phyloP scores from a whole-genome alignment of 2,797 vertebrate genomes.

The Tokudaia tokunoshimensis region DNA sequence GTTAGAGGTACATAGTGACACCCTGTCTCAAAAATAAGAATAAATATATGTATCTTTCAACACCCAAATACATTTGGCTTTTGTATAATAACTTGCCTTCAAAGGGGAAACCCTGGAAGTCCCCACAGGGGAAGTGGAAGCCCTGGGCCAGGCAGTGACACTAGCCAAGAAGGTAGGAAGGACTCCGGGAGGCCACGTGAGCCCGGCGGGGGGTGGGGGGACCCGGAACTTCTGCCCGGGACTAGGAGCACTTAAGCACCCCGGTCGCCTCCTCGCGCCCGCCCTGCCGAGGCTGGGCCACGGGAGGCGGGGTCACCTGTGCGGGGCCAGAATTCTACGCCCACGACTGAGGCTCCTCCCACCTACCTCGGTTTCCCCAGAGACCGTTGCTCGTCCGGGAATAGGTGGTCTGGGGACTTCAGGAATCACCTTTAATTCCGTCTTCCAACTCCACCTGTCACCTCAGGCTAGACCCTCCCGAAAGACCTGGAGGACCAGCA shows the following conservation, averaged over 20 bases:
- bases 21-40: neutral
- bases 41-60: conserved; percentile 56
- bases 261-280: too few relatives aligned
- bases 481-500: too few relatives aligned
- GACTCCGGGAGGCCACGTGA: neutral
- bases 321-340: neutral
- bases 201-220: conserved; percentile 6
- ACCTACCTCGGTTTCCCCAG: neutral
- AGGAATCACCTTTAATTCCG: neutral
- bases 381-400: neutral
- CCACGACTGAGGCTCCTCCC: neutral
- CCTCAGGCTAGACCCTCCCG: neutral
- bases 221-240: conserved; percentile 66
- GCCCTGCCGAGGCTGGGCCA: too few relatives aligned
- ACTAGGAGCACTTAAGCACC: neutral
- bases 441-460: neutral
- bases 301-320: too few relatives aligned
- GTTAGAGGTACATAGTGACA: neutral
- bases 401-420: neutral
- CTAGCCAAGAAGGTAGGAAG: conserved; percentile 50
- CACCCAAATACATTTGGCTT: conserved; percentile 15
- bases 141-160: neutral
- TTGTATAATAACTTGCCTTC: conserved; percentile 62
- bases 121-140: conserved; percentile 64
- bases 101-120: conserved; percentile 60